A percentile compares a stretch with the other conserved stretches of the same genome.
These are phyloP conservation scores for Siphamia tubifer DNA, from an alignment of 2,113 vertebrate genomes.

Conservation along the genomic window DNA sequence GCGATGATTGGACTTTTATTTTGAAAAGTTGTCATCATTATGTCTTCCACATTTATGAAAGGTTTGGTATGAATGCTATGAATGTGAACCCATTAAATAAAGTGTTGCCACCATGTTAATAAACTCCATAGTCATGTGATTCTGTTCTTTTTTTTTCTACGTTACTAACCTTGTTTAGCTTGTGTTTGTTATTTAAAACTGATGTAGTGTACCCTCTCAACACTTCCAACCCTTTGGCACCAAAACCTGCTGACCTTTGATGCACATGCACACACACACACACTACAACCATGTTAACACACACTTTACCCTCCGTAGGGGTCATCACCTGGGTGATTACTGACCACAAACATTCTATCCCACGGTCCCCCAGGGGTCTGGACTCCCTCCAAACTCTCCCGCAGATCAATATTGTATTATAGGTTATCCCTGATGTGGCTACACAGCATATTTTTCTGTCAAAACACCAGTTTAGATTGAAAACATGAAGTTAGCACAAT, in stretches of 20 bases:
- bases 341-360: constrained; percentile 31
- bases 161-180: too few relatives aligned
- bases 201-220: constrained; percentile 1
- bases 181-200: too few relatives aligned
- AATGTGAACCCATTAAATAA: too few relatives aligned
- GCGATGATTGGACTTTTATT: too few relatives aligned
- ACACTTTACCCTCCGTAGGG: constrained; percentile 3
- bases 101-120: too few relatives aligned
- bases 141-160: too few relatives aligned
- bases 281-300: neutral
- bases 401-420: constrained; percentile 54
- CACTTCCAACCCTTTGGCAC: neutral
- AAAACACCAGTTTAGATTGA: constrained; percentile 41
- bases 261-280: neutral
- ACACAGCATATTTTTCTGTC: constrained; percentile 51
- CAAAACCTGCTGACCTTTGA: neutral
- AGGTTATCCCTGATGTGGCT: constrained; percentile 49
- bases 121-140: too few relatives aligned
- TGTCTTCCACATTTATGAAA: too few relatives aligned
- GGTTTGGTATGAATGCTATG: too few relatives aligned
- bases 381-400: constrained; percentile 9
- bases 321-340: constrained; percentile 47
- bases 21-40: too few relatives aligned
- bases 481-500: constrained; percentile 58
- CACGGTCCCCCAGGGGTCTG: constrained; percentile 13